Conservation (phyloP, 2,113 vertebrate species). For the Pedetes capensis region DNA sequence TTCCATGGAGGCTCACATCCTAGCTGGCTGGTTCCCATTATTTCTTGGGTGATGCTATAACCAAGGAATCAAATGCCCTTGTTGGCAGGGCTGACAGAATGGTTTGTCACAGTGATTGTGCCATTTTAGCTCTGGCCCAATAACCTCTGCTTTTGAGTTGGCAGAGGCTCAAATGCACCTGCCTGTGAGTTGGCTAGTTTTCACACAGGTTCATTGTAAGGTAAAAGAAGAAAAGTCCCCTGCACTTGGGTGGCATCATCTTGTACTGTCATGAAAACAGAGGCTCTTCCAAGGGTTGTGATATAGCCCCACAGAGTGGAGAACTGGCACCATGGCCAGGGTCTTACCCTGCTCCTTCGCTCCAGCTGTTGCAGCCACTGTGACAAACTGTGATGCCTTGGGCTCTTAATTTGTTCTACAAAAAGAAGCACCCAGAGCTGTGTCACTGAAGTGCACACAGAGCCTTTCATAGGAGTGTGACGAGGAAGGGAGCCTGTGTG, state of each 20-base stretch:
- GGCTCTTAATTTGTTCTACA: background rate
- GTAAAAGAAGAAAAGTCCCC: background rate
- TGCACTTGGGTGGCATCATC: background rate
- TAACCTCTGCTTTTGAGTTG: background rate
- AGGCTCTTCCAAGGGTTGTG: background rate
- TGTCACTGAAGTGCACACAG: background rate
- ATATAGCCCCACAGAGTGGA: fast-evolving
- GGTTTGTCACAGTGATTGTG: background rate
- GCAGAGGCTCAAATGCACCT: background rate
- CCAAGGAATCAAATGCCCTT: background rate
- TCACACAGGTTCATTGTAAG: background rate
- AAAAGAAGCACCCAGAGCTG: background rate
- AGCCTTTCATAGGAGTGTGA: background rate
- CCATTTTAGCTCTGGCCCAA: background rate
- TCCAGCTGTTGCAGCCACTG: background rate
- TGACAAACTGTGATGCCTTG: background rate
- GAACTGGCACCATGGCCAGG: background rate
- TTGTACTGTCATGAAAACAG: background rate
- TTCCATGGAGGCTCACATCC: background rate
- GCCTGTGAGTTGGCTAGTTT: background rate
- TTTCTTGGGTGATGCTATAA: background rate
- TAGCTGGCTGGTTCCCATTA: background rate
- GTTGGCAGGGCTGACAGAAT: background rate
- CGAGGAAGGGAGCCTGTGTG: background rate
- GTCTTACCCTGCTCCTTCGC: background rate